Evolutionary conservation across 2,888 invertebrate species (phyloP).

Genomic region (Caenorhabditis plicata): DNA sequence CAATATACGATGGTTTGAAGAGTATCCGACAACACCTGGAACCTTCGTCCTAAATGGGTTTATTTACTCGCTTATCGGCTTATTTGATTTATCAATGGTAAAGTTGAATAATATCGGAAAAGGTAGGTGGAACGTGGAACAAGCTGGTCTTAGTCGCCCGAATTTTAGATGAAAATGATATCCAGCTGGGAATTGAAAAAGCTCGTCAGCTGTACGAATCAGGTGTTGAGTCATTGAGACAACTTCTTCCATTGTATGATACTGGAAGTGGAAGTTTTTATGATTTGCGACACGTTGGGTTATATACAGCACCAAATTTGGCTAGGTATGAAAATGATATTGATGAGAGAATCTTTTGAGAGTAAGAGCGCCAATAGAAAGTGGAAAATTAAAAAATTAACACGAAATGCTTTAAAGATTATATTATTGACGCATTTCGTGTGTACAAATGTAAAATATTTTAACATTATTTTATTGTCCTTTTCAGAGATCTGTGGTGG

Average conservation of each 20-base stretch:
- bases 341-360: not conserved
- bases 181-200: not conserved
- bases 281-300: conserved; percentile 88
- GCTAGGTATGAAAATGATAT: conserved; percentile 76
- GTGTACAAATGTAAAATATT: too few species aligned
- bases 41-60: conserved; percentile 97
- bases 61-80: conserved; percentile 90
- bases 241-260: conserved; percentile 85
- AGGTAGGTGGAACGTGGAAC: not conserved
- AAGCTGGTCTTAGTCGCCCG: too few species aligned
- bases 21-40: conserved; percentile 92
- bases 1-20: conserved; percentile 89
- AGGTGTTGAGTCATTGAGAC: conserved; percentile 78
- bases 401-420: too few species aligned
- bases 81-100: conserved; percentile 78
- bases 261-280: conserved; percentile 93
- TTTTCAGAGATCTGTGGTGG: too few species aligned
- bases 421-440: too few species aligned
- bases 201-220: conserved; percentile 35
- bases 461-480: too few species aligned
- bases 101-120: not conserved
- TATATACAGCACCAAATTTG: conserved; percentile 79
- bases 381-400: not conserved
- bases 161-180: not conserved
- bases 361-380: not conserved